These are phyloP conservation scores for Diarsia dahlii DNA, from an alignment of 2,888 invertebrate species.

Conservation along the genomic window DNA sequence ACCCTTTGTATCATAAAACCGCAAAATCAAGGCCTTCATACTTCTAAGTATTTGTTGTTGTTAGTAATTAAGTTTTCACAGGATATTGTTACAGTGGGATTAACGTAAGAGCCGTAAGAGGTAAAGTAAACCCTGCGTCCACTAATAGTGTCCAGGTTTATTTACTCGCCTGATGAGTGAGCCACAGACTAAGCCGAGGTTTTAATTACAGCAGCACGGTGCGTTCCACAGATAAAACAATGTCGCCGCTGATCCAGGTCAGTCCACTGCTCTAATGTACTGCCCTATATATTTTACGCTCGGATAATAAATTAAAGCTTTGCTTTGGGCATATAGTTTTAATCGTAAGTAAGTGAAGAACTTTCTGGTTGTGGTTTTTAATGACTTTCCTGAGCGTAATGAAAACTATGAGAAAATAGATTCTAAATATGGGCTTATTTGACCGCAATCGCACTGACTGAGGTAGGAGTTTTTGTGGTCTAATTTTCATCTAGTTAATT, in stretches of 20 bases:
- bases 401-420: neutral
- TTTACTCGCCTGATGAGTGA: conserved; percentile 69
- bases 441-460: neutral
- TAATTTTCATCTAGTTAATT: neutral
- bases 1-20: neutral
- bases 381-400: neutral
- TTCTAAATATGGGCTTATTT: neutral
- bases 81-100: conserved; percentile 26
- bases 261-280: conserved; percentile 50
- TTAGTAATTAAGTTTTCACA: conserved; percentile 26
- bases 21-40: conserved; percentile 13
- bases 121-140: conserved; percentile 34
- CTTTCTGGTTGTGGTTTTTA: neutral
- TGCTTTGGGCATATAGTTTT: conserved; percentile 11
- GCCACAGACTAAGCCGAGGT: conserved; percentile 68
- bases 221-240: conserved; percentile 74
- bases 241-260: conserved; percentile 75
- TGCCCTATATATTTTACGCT: conserved; percentile 47
- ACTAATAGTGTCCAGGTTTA: conserved; percentile 56
- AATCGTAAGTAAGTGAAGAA: conserved; percentile 4
- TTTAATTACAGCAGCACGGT: conserved; percentile 76
- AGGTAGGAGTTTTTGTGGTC: neutral
- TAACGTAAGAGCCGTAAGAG: conserved; percentile 5
- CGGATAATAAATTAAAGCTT: conserved; percentile 40
- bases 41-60: neutral